Percentiles rank a stretch among this genome's conserved stretches.
Conservation (phyloP, 2,888 invertebrate genomes). For the Aphodius sticticus region DNA sequence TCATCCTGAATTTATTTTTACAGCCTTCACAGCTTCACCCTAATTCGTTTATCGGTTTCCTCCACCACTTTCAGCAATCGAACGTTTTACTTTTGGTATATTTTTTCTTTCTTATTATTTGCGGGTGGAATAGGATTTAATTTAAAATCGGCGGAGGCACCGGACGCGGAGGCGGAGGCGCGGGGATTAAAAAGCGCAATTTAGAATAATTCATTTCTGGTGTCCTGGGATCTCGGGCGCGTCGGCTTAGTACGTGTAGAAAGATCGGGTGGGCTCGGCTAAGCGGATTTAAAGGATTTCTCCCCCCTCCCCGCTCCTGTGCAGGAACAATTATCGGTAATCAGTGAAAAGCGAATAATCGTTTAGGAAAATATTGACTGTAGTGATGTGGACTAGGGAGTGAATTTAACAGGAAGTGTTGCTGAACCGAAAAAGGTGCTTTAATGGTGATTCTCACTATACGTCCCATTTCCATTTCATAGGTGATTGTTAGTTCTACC, state of each 20-base stretch:
- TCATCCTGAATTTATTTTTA: slow-evolving; percentile 15
- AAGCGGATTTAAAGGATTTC: not conserved
- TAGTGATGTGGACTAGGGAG: not conserved
- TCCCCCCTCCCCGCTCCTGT: no score
- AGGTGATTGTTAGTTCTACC: no score
- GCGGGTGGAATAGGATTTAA: not conserved
- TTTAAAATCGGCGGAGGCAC: not conserved
- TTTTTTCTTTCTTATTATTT: slow-evolving; percentile 4
- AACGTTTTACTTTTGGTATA: not conserved
- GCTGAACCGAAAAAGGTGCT: no score
- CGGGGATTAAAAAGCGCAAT: not conserved
- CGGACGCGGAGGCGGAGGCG: not conserved
- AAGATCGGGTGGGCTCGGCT: not conserved
- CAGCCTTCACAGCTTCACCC: not conserved
- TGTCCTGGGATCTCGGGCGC: not conserved
- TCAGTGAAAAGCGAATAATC: not conserved
- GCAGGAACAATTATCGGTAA: not conserved
- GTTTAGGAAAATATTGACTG: not conserved
- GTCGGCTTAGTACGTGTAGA: not conserved
- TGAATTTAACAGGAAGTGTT: no score
- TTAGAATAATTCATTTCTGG: not conserved
- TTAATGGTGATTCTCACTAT: no score
- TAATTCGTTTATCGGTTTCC: slow-evolving; percentile 18
- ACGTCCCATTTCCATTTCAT: no score
- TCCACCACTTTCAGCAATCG: not conserved